Evolutionary conservation across 2,888 invertebrate genomes (phyloP).

Genomic region (Cataglyphis albicans): DNA sequence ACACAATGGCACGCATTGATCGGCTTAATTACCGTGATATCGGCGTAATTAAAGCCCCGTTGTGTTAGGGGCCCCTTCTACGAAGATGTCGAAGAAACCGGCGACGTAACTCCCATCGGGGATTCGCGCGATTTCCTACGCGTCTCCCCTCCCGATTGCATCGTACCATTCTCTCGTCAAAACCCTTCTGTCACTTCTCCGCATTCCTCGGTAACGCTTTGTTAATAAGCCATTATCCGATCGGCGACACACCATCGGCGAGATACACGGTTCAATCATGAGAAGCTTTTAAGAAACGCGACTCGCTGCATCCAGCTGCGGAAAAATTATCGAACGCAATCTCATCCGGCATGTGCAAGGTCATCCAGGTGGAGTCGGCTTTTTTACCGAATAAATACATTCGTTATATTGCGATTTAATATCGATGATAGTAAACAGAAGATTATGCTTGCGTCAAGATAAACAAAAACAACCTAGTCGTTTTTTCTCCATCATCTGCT

Average conservation of each 20-base stretch:
- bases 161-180: conserved; percentile 47
- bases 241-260: conserved; percentile 65
- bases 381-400: conserved; percentile 27
- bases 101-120: conserved; percentile 75
- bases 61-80: conserved; percentile 77
- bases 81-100: conserved; percentile 75
- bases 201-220: conserved; percentile 73
- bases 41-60: conserved; percentile 84
- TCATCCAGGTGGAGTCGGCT: conserved; percentile 8
- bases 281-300: conserved; percentile 55
- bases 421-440: neutral
- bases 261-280: conserved; percentile 64
- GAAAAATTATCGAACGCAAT: conserved; percentile 49
- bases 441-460: neutral
- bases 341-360: conserved; percentile 20
- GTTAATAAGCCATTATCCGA: conserved; percentile 80
- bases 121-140: conserved; percentile 55
- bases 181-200: conserved; percentile 70
- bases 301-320: neutral
- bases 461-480: neutral
- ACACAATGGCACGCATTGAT: conserved; percentile 83
- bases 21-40: conserved; percentile 85
- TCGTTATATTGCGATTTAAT: conserved; percentile 21
- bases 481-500: neutral
- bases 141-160: conserved; percentile 38